Conservation (phyloP, 2,888 invertebrate species). For the Eledona agricola region DNA sequence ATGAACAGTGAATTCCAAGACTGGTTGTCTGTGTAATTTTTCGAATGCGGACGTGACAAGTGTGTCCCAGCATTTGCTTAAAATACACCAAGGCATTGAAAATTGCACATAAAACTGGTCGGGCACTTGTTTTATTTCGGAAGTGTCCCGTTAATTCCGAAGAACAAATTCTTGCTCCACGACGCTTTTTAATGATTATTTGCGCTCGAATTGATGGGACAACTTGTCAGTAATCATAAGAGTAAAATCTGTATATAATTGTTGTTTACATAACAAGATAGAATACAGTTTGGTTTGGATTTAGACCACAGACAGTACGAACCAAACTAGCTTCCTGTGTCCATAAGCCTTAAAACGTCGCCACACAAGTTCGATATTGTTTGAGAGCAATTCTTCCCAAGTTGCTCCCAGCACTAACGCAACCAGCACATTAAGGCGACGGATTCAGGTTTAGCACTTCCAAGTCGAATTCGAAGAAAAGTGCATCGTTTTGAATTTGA, state of each 20-base stretch:
- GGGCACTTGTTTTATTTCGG: slow-evolving; percentile 40
- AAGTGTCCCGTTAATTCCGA: slow-evolving; percentile 39
- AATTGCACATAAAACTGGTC: slow-evolving; percentile 26
- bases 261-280: slow-evolving; percentile 27
- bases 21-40: slow-evolving; percentile 29
- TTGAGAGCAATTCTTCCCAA: slow-evolving; percentile 51
- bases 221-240: slow-evolving; percentile 23
- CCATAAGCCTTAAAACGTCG: slow-evolving; percentile 20
- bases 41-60: slow-evolving; percentile 8
- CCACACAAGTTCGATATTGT: slow-evolving; percentile 7
- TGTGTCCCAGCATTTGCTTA: slow-evolving; percentile 33
- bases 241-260: slow-evolving; percentile 36
- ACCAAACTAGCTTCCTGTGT: slow-evolving; percentile 19
- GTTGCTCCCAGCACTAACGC: slow-evolving; percentile 43
- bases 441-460: slow-evolving; percentile 42
- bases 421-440: slow-evolving; percentile 32
- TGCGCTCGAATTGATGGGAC: slow-evolving; percentile 26
- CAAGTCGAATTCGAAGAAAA: slow-evolving; percentile 44
- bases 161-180: slow-evolving; percentile 34
- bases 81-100: slow-evolving; percentile 9
- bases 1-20: slow-evolving; percentile 44
- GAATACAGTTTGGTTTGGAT: slow-evolving; percentile 21
- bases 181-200: too few species aligned
- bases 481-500: slow-evolving; percentile 45
- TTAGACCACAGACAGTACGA: slow-evolving; percentile 14